Base-by-base conservation (phyloP, 2,888 invertebrate genomes). In the Microctonus brassicae region DNA sequence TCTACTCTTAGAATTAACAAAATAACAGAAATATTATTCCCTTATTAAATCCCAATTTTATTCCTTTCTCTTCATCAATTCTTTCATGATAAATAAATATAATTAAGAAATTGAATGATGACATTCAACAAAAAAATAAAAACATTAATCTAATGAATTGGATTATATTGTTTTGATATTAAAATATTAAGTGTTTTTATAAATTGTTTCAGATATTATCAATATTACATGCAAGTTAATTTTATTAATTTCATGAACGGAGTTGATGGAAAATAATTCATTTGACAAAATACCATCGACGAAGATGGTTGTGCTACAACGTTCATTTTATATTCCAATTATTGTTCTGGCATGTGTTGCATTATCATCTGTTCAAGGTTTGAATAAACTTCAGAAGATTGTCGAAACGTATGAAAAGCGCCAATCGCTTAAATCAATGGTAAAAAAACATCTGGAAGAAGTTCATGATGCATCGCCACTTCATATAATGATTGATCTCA, bases 401-500 rank as follows among this genome's bases (percentile, higher is more conserved):
- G 47, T 17, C 17, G 17, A 17, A 17, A 2, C 6, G 17, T 7
- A 11, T 39, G 9, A n/a, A n/a, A 58, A 33, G 2, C 20, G 33
- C 9, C 13, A 55, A 22, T 2, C 42, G 20, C 6, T 39, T 39
- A 13, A 39, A 5, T 0, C 24, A 24, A 24, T 42, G 24, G 42
- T 62, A 7, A 2, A 22, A 1, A 62, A 62, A 62, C 62, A 62
- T 24, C n/a, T 62, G 24, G 11, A 39, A 22, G 26, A 60, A 42
- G 10, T 53, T 22, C 5, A 9, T 6, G 52, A 34, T 26, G 5
- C 3, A 2, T 42, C 26, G 10, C 39, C 64, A 17, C 13, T 61
- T 47, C 24, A 53, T 55, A 58, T 71, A 26, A 1, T 71, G 7
- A 17, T 66, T 4, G 55, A 62, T 42, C 71, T 61, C 53, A 64